phyloP scores from a whole-genome alignment of 2,888 invertebrate species.

The Tipula confusa region DNA sequence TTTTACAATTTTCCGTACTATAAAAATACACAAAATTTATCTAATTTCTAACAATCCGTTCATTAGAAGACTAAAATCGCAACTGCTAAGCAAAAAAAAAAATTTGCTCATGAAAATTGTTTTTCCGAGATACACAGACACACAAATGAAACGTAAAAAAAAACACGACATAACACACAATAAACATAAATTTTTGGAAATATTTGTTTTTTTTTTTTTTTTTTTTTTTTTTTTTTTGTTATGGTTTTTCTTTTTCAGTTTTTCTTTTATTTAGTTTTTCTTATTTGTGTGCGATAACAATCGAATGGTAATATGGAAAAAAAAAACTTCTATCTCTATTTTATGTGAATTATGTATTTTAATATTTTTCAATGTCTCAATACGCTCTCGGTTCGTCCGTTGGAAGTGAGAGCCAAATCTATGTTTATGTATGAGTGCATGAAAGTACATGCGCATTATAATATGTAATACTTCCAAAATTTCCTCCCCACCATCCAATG shows the following conservation, averaged over 20 bases:
- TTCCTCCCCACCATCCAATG: background rate
- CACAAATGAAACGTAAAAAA: background rate
- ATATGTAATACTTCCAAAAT: background rate
- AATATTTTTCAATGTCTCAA: background rate
- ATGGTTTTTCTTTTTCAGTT: background rate
- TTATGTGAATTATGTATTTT: background rate
- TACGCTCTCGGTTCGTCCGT: background rate
- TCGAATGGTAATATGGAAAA: background rate
- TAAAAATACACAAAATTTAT: background rate
- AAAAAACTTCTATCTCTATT: background rate
- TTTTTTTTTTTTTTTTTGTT: background rate
- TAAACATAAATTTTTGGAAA: background rate
- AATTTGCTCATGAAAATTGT: background rate
- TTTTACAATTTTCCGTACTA: background rate
- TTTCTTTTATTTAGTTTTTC: background rate
- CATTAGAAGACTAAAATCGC: background rate
- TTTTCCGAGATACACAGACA: background rate
- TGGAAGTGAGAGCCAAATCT: background rate
- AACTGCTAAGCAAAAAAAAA: constrained; percentile 8
- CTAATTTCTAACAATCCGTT: background rate
- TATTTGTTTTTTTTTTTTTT: background rate
- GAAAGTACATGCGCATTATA: background rate
- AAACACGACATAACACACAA: background rate
- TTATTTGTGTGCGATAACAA: constrained; percentile 20
- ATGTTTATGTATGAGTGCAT: background rate